phyloP scores from a whole-genome alignment of 2,113 vertebrate species.

The Xiphophorus couchianus region DNA sequence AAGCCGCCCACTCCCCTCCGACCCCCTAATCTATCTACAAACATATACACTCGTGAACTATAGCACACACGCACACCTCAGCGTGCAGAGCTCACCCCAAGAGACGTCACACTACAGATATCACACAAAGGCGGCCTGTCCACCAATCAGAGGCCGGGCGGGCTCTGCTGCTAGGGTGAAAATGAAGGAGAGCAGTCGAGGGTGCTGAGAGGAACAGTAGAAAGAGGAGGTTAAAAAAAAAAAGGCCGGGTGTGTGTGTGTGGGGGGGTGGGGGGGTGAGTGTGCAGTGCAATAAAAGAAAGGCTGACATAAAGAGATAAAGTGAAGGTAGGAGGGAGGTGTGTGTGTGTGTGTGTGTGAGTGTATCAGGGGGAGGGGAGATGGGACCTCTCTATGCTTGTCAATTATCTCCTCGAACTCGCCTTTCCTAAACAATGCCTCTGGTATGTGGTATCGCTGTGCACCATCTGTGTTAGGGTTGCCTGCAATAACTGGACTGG shows the following conservation, averaged over 20 bases:
- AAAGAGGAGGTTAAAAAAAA: conserved; percentile 41
- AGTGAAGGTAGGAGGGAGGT: conserved; percentile 67
- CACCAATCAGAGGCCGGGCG: conserved; percentile 75
- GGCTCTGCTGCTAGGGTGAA: conserved; percentile 84
- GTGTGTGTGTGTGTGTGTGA: conserved; percentile 47
- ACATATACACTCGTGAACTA: conserved; percentile 63
- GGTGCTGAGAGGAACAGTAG: conserved; percentile 39
- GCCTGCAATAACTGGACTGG: conserved; percentile 85
- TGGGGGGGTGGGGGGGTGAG: neutral
- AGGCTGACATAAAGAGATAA: conserved; percentile 58
- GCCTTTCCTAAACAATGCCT: conserved; percentile 85
- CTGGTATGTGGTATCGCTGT: conserved; percentile 85
- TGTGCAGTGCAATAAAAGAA: conserved; percentile 46
- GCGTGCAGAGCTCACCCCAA: conserved; percentile 50
- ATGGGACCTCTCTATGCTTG: conserved; percentile 76
- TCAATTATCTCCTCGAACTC: conserved; percentile 83
- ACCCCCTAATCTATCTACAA: conserved; percentile 39
- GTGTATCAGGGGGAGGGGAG: conserved; percentile 23
- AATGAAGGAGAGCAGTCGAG: conserved; percentile 63
- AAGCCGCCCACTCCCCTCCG: conserved; percentile 4
- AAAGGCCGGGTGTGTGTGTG: conserved; percentile 19
- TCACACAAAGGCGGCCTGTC: conserved; percentile 77
- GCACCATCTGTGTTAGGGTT: conserved; percentile 85
- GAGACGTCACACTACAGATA: conserved; percentile 81
- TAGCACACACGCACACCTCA: conserved; percentile 33